These are phyloP conservation scores for Phrynocephalus guinanensis DNA, from an alignment of 2,797 vertebrate species.

Conservation along the genomic window DNA sequence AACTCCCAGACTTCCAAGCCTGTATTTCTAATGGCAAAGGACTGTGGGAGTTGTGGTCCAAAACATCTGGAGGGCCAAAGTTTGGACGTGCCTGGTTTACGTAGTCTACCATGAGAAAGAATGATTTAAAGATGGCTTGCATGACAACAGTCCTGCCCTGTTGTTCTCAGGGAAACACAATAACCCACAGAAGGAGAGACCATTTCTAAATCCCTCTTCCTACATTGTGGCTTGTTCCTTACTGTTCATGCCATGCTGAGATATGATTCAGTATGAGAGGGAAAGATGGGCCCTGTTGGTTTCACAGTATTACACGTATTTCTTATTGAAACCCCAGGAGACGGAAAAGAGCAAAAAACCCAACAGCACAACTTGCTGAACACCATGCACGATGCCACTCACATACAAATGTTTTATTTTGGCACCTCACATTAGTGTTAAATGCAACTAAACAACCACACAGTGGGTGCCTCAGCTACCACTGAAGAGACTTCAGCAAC, in stretches of 20 bases:
- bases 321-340: background rate
- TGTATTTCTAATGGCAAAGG: too few species aligned
- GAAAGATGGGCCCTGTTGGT: background rate
- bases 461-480: background rate
- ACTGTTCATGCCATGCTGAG: background rate
- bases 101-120: background rate
- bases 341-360: background rate
- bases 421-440: background rate
- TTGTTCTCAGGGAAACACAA: too few species aligned
- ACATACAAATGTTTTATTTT: background rate
- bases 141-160: background rate
- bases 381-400: background rate
- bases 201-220: too few species aligned
- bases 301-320: background rate
- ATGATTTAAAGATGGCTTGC: background rate
- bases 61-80: too few species aligned
- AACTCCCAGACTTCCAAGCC: too few species aligned
- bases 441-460: constrained; percentile 6
- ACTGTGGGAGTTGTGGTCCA: too few species aligned
- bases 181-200: too few species aligned
- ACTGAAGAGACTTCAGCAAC: background rate
- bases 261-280: background rate
- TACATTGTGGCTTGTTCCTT: too few species aligned
- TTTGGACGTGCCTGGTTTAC: background rate
- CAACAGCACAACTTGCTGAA: background rate